Evolutionary conservation across 2,888 invertebrate species (phyloP), one percentile per base, ranked within the genome.

Genomic region (Gryllus longicercus): DNA sequence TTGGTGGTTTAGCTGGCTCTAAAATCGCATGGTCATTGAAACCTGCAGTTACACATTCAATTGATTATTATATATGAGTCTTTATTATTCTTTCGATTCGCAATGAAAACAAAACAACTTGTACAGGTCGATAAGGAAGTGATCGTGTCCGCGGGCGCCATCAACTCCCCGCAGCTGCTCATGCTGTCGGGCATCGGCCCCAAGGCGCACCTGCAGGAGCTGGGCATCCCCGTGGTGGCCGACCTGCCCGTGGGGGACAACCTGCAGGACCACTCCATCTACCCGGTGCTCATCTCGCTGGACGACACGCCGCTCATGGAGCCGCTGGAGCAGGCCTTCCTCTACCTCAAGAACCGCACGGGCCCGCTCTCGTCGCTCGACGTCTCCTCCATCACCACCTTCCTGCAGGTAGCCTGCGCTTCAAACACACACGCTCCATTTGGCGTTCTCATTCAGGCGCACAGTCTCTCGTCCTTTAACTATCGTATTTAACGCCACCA

Each of bases 151-250:
- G 89, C 88, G 11, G 91, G 99, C 0, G 93, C 98, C 0, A 93
- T 99, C 82, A 97, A 93, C 83, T 92, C 95, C 0, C 97, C 98
- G 0, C 98, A 99, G 84, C 86, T 99, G 12, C 89, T 99, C 81
- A 94, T 98, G 95, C 88, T 99, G n/a, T 90, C 92, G 83, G 99
- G 99, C 0, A 88, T 98, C 4, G 96, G 96, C 2, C 94, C 95
- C 0, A 89, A 88, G 38, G 86, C 90, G n/a, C 94, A 96, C 85
- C 88, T 96, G 5, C 86, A 90, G 82, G 91, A 94, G 83, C 89
- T 93, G 12, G 93, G 93, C 0, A 90, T 96, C 78, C 91, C 92
- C 12, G 91, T 95, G 74, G 89, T 96, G 8, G 91, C 91, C 51
- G 92, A 95, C 87, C 90, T 93, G 74, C 95, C 95, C 0, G 96